Conservation (phyloP, 2,797 vertebrate genomes). For the Bradypus variegatus region DNA sequence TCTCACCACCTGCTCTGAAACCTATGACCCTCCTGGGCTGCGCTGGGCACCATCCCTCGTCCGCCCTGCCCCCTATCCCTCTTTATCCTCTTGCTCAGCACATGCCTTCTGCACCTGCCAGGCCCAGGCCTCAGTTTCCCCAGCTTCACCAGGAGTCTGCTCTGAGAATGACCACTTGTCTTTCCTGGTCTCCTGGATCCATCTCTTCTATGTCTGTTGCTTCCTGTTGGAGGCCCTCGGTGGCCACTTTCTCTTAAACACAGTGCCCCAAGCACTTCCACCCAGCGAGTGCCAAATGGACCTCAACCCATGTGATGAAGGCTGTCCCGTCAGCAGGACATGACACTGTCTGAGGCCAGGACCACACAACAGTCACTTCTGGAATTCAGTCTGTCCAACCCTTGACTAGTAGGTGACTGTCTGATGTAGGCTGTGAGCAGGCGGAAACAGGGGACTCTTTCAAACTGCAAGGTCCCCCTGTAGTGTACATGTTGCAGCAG, state of each 20-base stretch:
- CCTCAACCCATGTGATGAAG: background rate
- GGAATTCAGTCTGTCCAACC: background rate
- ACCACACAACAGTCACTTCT: too few relatives aligned
- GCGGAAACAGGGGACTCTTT: too few relatives aligned
- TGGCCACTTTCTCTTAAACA: too few relatives aligned
- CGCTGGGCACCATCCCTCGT: background rate
- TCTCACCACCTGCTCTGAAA: background rate
- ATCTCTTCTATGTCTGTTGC: rapidly evolving
- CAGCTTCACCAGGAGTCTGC: background rate
- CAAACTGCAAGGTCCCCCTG: background rate
- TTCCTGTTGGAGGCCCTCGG: too few relatives aligned
- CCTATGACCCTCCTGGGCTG: too few relatives aligned
- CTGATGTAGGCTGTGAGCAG: background rate
- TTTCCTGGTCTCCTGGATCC: background rate
- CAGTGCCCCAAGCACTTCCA: background rate
- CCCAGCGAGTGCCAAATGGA: background rate
- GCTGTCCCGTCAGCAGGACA: background rate
- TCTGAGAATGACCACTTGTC: background rate
- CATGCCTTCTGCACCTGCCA: background rate
- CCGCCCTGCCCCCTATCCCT: too few relatives aligned
- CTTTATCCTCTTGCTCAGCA: rapidly evolving
- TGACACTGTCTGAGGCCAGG: background rate
- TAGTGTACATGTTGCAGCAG: rapidly evolving
- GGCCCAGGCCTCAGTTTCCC: rapidly evolving
- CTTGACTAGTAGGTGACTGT: background rate